These are phyloP conservation scores for Tinamus guttatus DNA, from an alignment of 2,113 vertebrate genomes.

Conservation along the genomic window DNA sequence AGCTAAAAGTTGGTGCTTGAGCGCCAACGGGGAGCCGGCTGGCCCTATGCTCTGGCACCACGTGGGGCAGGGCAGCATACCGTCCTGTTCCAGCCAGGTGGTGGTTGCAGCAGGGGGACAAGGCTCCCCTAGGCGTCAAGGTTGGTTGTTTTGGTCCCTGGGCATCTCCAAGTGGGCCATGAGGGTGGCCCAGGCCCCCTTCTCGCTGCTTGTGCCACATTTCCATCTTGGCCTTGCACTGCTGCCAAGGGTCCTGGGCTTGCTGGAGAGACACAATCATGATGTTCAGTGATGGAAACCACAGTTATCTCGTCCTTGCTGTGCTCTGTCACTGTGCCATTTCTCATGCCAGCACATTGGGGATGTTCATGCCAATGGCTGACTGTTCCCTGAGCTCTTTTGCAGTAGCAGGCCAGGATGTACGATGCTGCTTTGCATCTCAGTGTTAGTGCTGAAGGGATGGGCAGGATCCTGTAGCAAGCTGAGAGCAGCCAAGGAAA, in stretches of 20 bases:
- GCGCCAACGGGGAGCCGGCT: too few species aligned
- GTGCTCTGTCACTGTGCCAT: background rate
- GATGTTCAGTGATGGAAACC: background rate
- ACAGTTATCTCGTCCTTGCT: background rate
- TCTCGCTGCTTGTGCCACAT: too few species aligned
- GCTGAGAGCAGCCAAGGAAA: background rate
- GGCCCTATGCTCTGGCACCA: too few species aligned
- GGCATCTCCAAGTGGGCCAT: too few species aligned
- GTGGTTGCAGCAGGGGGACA: too few species aligned
- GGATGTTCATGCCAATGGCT: background rate
- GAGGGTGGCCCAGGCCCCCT: too few species aligned
- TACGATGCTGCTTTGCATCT: background rate
- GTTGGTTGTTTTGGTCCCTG: too few species aligned
- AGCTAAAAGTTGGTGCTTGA: background rate
- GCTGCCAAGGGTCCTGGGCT: background rate
- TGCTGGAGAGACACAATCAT: background rate
- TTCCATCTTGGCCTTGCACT: background rate
- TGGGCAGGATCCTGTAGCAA: background rate
- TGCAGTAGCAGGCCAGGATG: background rate
- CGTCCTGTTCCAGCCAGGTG: too few species aligned
- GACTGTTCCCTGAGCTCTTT: background rate
- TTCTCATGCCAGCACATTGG: background rate
- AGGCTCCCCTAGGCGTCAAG: too few species aligned
- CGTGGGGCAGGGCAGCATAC: too few species aligned
- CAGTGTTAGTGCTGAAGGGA: background rate